These are phyloP conservation scores for Rhinopithecus roxellana DNA, from an alignment of 2,113 vertebrate species.

Conservation along the genomic window DNA sequence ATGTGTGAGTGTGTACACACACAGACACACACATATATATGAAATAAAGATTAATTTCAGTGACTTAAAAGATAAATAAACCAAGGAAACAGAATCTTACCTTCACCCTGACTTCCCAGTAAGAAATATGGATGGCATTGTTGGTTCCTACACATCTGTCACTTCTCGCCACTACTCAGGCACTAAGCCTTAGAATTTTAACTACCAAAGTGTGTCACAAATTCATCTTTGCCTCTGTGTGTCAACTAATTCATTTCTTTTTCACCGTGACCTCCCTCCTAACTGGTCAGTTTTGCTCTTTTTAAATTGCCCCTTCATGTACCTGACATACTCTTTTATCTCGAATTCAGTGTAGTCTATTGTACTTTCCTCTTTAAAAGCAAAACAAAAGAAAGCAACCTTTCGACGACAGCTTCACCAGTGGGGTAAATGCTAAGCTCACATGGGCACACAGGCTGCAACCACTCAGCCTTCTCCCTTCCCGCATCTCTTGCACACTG, in stretches of 20 bases:
- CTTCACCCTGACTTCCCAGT: not conserved
- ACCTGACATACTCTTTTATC: accelerated
- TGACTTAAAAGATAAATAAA: not conserved
- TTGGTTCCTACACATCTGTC: not conserved
- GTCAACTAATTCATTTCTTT: no score
- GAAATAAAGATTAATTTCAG: not conserved
- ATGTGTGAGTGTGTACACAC: no score
- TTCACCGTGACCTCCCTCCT: not conserved
- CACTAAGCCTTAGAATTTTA: not conserved
- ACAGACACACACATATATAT: no score
- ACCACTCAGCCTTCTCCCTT: not conserved
- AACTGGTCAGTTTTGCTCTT: not conserved
- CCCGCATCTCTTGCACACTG: not conserved
- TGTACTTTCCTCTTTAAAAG: not conserved
- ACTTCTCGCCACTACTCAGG: not conserved
- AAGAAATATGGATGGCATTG: accelerated
- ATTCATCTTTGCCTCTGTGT: not conserved
- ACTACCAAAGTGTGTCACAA: not conserved
- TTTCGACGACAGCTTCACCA: not conserved
- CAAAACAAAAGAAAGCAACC: not conserved
- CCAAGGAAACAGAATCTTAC: no score
- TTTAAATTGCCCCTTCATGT: not conserved
- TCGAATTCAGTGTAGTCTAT: not conserved
- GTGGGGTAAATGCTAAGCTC: no score
- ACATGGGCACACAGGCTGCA: accelerated